Evolutionary conservation across 2,888 invertebrate species (phyloP).

Genomic region (Brachyopa scutellaris): DNA sequence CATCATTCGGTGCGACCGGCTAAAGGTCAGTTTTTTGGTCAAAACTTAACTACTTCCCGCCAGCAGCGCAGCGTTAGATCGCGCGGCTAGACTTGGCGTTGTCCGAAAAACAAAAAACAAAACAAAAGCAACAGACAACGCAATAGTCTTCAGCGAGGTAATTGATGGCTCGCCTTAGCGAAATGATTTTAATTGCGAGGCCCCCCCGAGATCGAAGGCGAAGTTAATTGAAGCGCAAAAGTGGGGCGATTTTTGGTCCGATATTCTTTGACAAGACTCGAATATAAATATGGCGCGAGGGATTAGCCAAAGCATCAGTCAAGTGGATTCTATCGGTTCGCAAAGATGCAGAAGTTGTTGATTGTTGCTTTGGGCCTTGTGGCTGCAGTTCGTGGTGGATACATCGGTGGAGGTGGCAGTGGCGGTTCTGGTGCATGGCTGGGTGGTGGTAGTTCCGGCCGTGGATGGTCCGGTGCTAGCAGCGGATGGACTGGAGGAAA

Average conservation of each 20-base stretch:
- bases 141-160: slow-evolving; percentile 40
- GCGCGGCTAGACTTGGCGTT: slow-evolving; percentile 34
- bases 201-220: slow-evolving; percentile 24
- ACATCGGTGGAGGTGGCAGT: slow-evolving; percentile 49
- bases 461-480: slow-evolving; percentile 69
- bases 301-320: slow-evolving; percentile 60
- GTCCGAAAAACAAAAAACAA: slow-evolving; percentile 22
- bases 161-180: slow-evolving; percentile 66
- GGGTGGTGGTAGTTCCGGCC: slow-evolving; percentile 73
- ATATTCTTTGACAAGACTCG: slow-evolving; percentile 40
- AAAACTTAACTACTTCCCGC: slow-evolving; percentile 67
- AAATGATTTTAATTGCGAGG: slow-evolving; percentile 61
- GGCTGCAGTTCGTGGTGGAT: slow-evolving; percentile 55
- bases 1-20: slow-evolving; percentile 41
- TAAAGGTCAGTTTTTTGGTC: slow-evolving; percentile 69
- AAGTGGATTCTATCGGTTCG: slow-evolving; percentile 68
- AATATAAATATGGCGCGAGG: slow-evolving; percentile 62
- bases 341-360: slow-evolving; percentile 69
- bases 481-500: slow-evolving; percentile 73
- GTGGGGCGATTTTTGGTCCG: slow-evolving; percentile 57
- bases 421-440: slow-evolving; percentile 63
- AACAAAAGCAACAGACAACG: neutral
- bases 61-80: slow-evolving; percentile 13
- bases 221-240: slow-evolving; percentile 52
- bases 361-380: slow-evolving; percentile 65